Percentiles rank a stretch among this genome's conserved stretches.
phyloP scores from a whole-genome alignment of 1,140 invertebrate genomes.

The Diprion similis region DNA sequence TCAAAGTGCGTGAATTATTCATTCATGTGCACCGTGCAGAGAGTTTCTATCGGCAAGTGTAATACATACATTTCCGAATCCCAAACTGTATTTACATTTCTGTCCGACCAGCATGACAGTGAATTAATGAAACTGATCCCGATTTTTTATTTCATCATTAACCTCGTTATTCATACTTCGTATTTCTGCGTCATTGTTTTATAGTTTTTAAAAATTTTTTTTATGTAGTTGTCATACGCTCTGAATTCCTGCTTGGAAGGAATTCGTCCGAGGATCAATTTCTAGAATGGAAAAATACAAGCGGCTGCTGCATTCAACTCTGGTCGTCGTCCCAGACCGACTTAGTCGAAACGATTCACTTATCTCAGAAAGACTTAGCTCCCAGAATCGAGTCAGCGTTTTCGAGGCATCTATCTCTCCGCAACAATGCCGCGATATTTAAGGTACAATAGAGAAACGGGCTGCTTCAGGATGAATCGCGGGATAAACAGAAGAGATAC shows the following conservation, averaged over 20 bases:
- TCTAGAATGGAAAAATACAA: background rate
- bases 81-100: no score
- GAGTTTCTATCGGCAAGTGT: no score
- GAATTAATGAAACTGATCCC: no score
- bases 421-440: background rate
- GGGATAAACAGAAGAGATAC: background rate
- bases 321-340: background rate
- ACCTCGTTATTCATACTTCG: no score
- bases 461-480: background rate
- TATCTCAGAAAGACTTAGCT: background rate
- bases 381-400: background rate
- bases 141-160: no score
- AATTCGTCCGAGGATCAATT: background rate
- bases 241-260: background rate
- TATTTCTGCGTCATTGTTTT: no score
- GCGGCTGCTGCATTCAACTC: background rate
- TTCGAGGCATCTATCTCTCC: background rate
- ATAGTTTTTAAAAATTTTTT: no score
- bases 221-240: background rate
- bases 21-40: no score
- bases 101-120: no score
- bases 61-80: no score
- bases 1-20: background rate
- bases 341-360: background rate
- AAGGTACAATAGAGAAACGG: background rate